A percentile compares a stretch with the other conserved stretches of the same genome.
Conservation (phyloP, 2,113 vertebrate species). For the Salvelinus fontinalis region DNA sequence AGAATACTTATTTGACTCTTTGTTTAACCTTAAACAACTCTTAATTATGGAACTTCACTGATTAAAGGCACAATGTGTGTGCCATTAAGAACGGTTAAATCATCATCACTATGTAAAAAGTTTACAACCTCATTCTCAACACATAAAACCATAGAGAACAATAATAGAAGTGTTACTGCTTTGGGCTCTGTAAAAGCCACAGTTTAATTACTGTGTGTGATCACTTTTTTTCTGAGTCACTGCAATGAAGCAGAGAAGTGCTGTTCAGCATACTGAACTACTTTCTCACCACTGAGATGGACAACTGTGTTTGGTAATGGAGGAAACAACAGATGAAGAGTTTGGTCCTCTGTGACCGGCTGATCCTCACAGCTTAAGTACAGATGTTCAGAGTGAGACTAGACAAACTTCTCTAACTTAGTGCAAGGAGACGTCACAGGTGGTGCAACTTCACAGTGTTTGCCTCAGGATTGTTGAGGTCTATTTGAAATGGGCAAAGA, state of each 20-base stretch:
- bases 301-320: constrained; percentile 11
- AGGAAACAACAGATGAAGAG: constrained; percentile 19
- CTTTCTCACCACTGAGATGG: constrained; percentile 9
- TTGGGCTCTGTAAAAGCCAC: neutral
- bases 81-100: neutral
- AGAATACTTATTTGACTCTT: neutral
- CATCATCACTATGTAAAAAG: neutral
- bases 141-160: neutral
- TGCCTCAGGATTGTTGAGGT: neutral
- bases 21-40: neutral
- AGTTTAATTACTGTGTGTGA: neutral
- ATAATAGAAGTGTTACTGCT: neutral
- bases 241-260: neutral
- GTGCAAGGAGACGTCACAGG: constrained; percentile 19
- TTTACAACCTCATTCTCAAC: neutral
- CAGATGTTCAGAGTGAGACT: constrained; percentile 29
- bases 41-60: neutral
- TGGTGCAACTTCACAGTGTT: constrained; percentile 35
- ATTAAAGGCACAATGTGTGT: neutral
- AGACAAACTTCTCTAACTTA: constrained; percentile 26
- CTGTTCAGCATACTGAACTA: constrained; percentile 6
- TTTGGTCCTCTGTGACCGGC: neutral
- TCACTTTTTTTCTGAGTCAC: constrained; percentile 13
- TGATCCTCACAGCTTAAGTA: constrained; percentile 32
- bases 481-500: neutral